These are phyloP conservation scores for Montipora foliosa DNA, from an alignment of 64 coral and sea anemone genomes.

Conservation along the genomic window DNA sequence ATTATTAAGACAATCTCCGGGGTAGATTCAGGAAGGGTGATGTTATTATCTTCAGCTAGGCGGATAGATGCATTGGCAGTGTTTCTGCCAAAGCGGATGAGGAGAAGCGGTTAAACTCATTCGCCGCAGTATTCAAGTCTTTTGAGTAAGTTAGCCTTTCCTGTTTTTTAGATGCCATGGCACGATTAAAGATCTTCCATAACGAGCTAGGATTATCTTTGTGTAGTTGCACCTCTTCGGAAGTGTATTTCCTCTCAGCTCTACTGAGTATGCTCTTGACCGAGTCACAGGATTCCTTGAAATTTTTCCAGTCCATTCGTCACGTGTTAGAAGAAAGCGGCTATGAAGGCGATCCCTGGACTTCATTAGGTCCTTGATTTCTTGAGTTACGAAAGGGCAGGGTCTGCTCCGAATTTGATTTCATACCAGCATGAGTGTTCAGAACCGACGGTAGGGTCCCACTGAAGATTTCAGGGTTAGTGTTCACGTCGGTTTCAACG, in stretches of 20 bases:
- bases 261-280: background rate
- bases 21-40: background rate
- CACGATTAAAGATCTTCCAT: slow-evolving; percentile 43
- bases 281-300: too few relatives aligned
- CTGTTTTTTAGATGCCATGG: slow-evolving; percentile 25
- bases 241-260: slow-evolving; percentile 34
- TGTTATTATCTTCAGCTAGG: background rate
- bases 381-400: slow-evolving; percentile 64
- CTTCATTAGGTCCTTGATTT: slow-evolving; percentile 68
- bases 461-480: slow-evolving; percentile 32
- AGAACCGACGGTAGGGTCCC: slow-evolving; percentile 26
- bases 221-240: background rate
- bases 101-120: slow-evolving; percentile 36
- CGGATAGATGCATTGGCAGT: background rate
- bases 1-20: background rate
- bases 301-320: too few relatives aligned
- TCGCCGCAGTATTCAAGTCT: slow-evolving; percentile 29
- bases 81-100: background rate
- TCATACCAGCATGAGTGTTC: slow-evolving; percentile 18
- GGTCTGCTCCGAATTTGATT: slow-evolving; percentile 28
- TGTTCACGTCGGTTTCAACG: slow-evolving; percentile 11
- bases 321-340: background rate
- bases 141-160: slow-evolving; percentile 41
- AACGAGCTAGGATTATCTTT: background rate
- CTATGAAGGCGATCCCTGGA: background rate